Conservation (phyloP, 2,113 vertebrate genomes). For the Protobothrops mucrosquamatus region DNA sequence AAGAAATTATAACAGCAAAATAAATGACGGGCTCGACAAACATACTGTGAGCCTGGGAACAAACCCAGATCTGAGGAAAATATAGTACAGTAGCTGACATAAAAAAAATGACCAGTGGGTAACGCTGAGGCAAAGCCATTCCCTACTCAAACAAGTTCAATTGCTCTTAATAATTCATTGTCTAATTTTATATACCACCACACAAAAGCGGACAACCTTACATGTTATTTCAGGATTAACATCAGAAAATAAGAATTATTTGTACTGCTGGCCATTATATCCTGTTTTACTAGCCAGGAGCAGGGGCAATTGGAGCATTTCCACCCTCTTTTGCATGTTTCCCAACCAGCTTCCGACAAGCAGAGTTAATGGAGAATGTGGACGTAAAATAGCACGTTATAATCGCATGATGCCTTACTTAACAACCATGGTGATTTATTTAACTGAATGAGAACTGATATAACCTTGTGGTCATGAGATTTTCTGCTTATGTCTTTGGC, state of each 20-base stretch:
- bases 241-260: not conserved
- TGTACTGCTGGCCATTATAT: not conserved
- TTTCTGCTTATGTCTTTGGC: not conserved
- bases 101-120: not conserved
- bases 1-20: too few relatives aligned
- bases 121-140: not conserved
- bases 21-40: too few relatives aligned
- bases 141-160: not conserved
- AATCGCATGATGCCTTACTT: not conserved
- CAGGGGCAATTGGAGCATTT: not conserved
- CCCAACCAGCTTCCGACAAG: not conserved
- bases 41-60: too few relatives aligned
- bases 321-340: not conserved
- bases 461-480: not conserved
- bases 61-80: not conserved
- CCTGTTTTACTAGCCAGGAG: not conserved
- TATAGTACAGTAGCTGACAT: not conserved
- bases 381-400: not conserved
- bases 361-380: not conserved
- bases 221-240: not conserved
- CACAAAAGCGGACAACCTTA: not conserved
- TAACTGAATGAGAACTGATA: not conserved
- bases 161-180: not conserved
- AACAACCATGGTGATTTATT: not conserved
- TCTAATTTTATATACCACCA: not conserved